Evolutionary conservation across 2,113 vertebrate species (phyloP).

Genomic region (Sialia sialis): DNA sequence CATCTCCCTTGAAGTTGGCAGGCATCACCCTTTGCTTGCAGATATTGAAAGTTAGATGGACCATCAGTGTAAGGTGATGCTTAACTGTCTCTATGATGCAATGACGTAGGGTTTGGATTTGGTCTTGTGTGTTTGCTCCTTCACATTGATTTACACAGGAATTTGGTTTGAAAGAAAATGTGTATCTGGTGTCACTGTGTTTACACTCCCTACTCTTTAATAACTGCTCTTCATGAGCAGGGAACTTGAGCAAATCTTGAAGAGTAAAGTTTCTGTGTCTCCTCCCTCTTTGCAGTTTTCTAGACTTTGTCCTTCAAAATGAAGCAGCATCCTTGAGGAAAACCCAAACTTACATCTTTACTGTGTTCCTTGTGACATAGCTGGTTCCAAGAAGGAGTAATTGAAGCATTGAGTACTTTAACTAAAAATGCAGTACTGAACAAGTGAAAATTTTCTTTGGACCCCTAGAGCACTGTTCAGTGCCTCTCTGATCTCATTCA

Average conservation of each 20-base stretch:
- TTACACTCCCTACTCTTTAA: background rate
- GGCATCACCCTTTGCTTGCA: accelerated
- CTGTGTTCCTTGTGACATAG: background rate
- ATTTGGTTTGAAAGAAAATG: background rate
- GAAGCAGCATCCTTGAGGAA: background rate
- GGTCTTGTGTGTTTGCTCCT: background rate
- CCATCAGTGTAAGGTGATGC: background rate
- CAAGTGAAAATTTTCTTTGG: background rate
- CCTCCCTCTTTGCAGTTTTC: background rate
- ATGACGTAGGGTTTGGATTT: background rate
- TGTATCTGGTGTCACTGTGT: background rate
- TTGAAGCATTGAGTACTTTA: background rate
- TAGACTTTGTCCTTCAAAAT: background rate
- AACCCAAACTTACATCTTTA: background rate
- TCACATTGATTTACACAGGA: background rate
- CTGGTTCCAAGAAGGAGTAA: background rate
- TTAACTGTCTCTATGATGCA: background rate
- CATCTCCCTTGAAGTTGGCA: background rate
- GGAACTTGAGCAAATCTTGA: background rate
- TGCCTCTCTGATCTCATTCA: background rate
- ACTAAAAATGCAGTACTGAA: background rate
- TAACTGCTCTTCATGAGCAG: background rate
- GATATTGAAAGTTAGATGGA: background rate
- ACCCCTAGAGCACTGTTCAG: background rate
- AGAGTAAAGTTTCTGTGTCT: background rate